Evolutionary conservation across 2,113 vertebrate genomes (phyloP).

Genomic region (Mola mola): DNA sequence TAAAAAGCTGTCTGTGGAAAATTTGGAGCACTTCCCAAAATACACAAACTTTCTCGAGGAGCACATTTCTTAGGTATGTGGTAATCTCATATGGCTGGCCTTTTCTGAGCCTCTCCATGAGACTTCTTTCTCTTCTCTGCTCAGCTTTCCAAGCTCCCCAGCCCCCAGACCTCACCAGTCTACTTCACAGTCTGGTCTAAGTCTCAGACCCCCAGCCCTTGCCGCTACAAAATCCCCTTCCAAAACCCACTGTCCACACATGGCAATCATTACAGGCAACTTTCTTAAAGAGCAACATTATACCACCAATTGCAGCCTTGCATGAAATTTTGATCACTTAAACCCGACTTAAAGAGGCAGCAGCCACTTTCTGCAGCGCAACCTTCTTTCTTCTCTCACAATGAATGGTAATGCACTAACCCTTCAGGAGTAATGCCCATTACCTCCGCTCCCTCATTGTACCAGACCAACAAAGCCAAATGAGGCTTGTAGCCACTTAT

Average conservation of each 20-base stretch:
- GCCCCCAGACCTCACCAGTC: slow-evolving; percentile 75
- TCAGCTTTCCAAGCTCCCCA: slow-evolving; percentile 71
- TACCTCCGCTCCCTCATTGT: slow-evolving; percentile 55
- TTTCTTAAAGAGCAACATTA: slow-evolving; percentile 79
- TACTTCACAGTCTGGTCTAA: slow-evolving; percentile 73
- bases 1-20: slow-evolving; percentile 81
- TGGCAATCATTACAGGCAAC: slow-evolving; percentile 77
- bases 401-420: slow-evolving; percentile 77
- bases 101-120: slow-evolving; percentile 78
- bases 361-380: slow-evolving; percentile 66
- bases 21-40: slow-evolving; percentile 79
- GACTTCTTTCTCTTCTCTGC: slow-evolving; percentile 68
- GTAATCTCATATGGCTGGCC: slow-evolving; percentile 82
- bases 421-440: slow-evolving; percentile 52
- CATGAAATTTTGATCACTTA: slow-evolving; percentile 81
- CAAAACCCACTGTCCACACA: slow-evolving; percentile 78
- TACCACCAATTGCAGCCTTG: slow-evolving; percentile 74
- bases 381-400: slow-evolving; percentile 63
- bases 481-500: slow-evolving; percentile 81
- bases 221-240: slow-evolving; percentile 62
- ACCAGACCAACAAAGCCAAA: slow-evolving; percentile 77
- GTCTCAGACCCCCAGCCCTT: slow-evolving; percentile 70
- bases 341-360: slow-evolving; percentile 83
- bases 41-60: slow-evolving; percentile 74
- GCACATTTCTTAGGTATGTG: slow-evolving; percentile 81